These are phyloP conservation scores for Theodoxus fluviatilis DNA, from an alignment of 2,888 invertebrate species.

Conservation along the genomic window DNA sequence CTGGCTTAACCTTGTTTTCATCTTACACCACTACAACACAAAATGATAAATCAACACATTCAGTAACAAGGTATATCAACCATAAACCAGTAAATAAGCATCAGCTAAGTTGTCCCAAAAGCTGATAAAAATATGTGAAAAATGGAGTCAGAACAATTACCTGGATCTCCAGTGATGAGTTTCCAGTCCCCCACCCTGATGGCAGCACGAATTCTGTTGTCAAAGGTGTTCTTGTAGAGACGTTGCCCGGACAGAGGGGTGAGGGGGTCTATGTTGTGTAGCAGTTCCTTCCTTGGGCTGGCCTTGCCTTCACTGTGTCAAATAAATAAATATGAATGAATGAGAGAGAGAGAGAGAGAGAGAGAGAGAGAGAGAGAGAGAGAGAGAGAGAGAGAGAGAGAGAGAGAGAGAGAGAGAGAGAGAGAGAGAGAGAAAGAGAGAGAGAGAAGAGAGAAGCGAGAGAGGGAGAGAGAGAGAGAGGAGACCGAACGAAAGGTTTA, in stretches of 20 bases:
- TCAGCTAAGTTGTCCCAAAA: too few relatives aligned
- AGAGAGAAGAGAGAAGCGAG: neutral
- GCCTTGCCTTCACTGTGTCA: constrained; percentile 35
- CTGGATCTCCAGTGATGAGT: constrained; percentile 60
- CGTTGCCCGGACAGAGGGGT: constrained; percentile 35
- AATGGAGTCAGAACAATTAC: too few relatives aligned
- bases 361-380: constrained; percentile 1
- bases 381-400: neutral
- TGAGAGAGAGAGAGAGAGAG: neutral
- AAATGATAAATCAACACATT: too few relatives aligned
- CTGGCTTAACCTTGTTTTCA: too few relatives aligned
- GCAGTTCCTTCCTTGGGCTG: constrained; percentile 54
- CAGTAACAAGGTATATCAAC: too few relatives aligned
- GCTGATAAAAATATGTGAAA: too few relatives aligned
- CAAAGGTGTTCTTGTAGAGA: constrained; percentile 46
- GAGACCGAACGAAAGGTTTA: too few relatives aligned
- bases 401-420: constrained; percentile 4
- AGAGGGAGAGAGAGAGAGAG: too few relatives aligned
- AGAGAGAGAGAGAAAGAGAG: neutral
- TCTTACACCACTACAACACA: too few relatives aligned
- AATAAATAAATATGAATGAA: neutral
- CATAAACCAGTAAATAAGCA: too few relatives aligned
- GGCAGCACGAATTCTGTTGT: constrained; percentile 54
- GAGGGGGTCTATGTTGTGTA: constrained; percentile 84
- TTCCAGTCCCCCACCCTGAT: constrained; percentile 58